These are phyloP conservation scores for Telmatherina bonti DNA, from an alignment of 2,797 vertebrate species.

Conservation along the genomic window DNA sequence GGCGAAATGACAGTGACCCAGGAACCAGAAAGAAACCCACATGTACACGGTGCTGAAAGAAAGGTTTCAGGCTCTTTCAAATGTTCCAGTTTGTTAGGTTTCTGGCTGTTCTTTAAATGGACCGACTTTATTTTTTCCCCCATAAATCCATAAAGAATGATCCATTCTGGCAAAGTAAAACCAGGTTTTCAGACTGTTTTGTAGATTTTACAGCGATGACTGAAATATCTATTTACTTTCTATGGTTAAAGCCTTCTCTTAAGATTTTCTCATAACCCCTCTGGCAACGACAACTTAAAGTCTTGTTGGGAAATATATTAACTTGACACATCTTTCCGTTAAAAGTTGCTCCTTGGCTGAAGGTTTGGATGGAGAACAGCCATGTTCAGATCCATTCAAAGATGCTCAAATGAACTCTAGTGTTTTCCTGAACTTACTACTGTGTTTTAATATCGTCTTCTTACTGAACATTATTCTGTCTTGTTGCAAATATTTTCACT, in stretches of 20 bases:
- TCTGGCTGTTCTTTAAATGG: background rate
- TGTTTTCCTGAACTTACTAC: no score
- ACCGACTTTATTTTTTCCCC: background rate
- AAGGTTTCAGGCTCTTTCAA: conserved; percentile 4
- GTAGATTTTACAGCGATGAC: background rate
- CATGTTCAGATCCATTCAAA: no score
- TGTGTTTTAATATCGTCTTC: no score
- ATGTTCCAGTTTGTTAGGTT: conserved; percentile 19
- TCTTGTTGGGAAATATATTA: no score
- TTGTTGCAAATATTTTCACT: no score
- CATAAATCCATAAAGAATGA: background rate
- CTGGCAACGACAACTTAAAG: background rate
- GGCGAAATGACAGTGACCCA: no score
- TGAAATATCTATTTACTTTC: background rate
- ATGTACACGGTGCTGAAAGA: background rate
- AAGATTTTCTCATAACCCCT: background rate
- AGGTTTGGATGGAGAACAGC: no score
- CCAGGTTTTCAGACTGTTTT: background rate
- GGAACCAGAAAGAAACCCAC: background rate
- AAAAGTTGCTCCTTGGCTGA: no score
- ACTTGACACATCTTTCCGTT: no score
- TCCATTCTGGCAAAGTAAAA: background rate
- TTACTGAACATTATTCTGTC: no score
- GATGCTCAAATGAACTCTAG: no score
- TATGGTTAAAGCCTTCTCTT: background rate